Evolutionary conservation across 2,113 vertebrate genomes (phyloP), one percentile per base, ranked within the genome.

Genomic region (Antennarius striatus): DNA sequence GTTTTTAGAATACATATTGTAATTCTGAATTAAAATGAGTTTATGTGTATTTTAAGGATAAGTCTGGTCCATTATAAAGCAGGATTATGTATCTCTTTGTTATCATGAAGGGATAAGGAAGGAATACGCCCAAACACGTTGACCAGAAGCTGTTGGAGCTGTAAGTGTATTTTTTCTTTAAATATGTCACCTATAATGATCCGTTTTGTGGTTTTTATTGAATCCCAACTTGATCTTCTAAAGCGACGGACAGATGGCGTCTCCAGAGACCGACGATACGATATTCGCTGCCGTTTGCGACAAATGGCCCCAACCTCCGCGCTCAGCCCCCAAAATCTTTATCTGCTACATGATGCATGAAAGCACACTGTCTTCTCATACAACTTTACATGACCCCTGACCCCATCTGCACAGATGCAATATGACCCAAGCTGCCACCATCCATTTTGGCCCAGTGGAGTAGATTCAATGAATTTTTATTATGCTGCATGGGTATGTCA

Each of bases 401-500:
- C 95, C 95, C 91, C 80, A 76, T 73, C 64, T 90, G 90, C 95
- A 92, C 91, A 90, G 93, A 95, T 93, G 91, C 95, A 96, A 94
- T 95, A 95, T 96, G 95, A 97, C 96, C 97, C 92, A 91, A 22
- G 93, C 93, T 92, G 90, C 94, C 95, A 93, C 95, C 95, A 96
- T 95, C 93, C 86, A 95, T 95, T 96, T 95, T 94, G 93, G 92
- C 93, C 78, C 22, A 90, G 93, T 93, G 92, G 88, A 94, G 94
- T 92, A 95, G 95, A 98, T 95, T 96, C 96, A 93, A 99, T 98
- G 97, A 96, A 98, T 99, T 99, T 99, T 98, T 96, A 98, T 98
- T 95, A 94, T 92, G 64, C 79, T 74, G 75, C 69, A 40, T 67
- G 75, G 83, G 78, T 82, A 29, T 81, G 77, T 84, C 81, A 78